Evolutionary conservation across 2,797 vertebrate species (phyloP).

Genomic region (Coracias cyanogaster): DNA sequence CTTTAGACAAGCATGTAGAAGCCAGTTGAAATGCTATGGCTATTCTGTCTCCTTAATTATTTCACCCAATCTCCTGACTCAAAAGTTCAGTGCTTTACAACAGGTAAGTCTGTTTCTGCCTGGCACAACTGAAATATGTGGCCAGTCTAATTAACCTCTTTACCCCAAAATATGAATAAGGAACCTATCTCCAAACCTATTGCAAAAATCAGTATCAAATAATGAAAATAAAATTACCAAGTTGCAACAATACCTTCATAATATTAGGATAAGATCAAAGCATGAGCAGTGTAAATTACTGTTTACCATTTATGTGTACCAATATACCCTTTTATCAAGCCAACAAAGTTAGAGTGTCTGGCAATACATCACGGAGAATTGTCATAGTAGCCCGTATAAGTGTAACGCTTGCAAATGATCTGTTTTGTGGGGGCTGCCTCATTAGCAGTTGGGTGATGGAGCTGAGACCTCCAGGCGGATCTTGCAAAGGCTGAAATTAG

Average conservation of each 20-base stretch:
- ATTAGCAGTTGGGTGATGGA: neutral
- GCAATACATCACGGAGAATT: neutral
- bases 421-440: neutral
- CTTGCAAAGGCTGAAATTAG: neutral
- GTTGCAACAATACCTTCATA: neutral
- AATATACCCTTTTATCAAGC: neutral
- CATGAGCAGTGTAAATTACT: neutral
- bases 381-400: neutral
- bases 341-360: neutral
- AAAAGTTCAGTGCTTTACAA: neutral
- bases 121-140: neutral
- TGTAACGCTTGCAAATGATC: neutral
- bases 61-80: neutral
- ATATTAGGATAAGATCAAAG: neutral
- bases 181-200: neutral
- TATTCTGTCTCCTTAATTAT: neutral
- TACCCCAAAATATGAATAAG: neutral
- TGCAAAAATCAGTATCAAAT: neutral
- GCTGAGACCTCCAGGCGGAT: neutral
- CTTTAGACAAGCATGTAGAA: neutral
- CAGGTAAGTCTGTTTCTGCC: neutral
- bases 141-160: neutral
- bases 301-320: neutral
- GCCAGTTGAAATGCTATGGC: neutral
- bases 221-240: neutral